Conservation (phyloP, 2,888 invertebrate species). For the Cancer borealis region DNA sequence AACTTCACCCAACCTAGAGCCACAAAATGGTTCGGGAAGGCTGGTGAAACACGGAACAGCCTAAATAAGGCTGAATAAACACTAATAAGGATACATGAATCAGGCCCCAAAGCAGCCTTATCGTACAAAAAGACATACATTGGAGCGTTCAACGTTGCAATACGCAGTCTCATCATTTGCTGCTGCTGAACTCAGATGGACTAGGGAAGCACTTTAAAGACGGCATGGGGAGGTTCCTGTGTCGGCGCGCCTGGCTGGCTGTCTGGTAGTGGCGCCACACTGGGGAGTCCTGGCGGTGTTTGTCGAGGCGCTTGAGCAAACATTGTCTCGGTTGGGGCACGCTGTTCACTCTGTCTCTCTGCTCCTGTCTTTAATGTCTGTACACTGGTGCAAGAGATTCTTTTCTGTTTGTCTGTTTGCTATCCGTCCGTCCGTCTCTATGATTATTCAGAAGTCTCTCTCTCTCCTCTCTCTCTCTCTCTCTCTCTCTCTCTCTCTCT, state of each 20-base stretch:
- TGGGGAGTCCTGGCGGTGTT: not conserved
- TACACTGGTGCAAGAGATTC: not conserved
- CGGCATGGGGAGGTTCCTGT: not conserved
- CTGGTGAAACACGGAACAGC: not conserved
- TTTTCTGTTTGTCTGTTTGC: not conserved
- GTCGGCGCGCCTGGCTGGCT: not conserved
- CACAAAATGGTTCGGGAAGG: not conserved
- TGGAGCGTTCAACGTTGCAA: too few species aligned
- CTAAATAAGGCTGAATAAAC: not conserved
- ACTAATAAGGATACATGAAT: not conserved
- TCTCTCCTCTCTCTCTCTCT: conserved; percentile 46
- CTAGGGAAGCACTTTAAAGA: not conserved
- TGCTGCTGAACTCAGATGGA: not conserved
- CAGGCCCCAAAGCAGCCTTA: not conserved
- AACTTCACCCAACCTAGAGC: too few species aligned
- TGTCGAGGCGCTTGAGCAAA: conserved; percentile 4
- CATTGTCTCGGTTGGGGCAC: not conserved
- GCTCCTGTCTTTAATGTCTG: not conserved
- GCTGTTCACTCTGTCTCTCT: not conserved
- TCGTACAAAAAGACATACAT: not conserved
- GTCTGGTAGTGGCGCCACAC: conserved; percentile 11
- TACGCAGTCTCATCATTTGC: not conserved
- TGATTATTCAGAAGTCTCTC: not conserved
- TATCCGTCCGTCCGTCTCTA: not conserved
- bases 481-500: conserved; percentile 56